A percentile compares a stretch with the other conserved stretches of the same genome.
Evolutionary conservation across 2,113 vertebrate species (phyloP).

Genomic region (Irena cyanogastra): DNA sequence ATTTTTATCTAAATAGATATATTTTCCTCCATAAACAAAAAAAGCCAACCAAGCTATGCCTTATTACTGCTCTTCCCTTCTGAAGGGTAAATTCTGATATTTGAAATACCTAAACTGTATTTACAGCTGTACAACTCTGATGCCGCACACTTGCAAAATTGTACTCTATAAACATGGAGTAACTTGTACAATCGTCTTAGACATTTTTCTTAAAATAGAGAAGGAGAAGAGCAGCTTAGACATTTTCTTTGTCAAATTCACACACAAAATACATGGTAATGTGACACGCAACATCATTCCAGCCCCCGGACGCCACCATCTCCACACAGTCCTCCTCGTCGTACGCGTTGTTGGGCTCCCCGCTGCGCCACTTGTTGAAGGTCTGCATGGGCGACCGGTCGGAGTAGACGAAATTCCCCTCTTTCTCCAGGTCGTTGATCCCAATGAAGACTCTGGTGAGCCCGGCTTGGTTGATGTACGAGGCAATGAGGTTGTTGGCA

Average conservation of each 20-base stretch:
- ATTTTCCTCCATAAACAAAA: neutral
- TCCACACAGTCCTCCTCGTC: conserved; percentile 95
- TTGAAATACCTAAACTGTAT: conserved; percentile 62
- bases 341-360: conserved; percentile 93
- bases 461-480: conserved; percentile 86
- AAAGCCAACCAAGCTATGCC: neutral
- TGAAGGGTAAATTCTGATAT: conserved; percentile 61
- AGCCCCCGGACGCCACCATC: conserved; percentile 90
- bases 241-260: conserved; percentile 91
- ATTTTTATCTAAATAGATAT: neutral
- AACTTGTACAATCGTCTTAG: neutral
- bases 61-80: conserved; percentile 33
- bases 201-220: neutral
- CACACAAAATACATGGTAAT: conserved; percentile 96
- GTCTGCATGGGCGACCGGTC: conserved; percentile 91
- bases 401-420: conserved; percentile 88
- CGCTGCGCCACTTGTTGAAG: conserved; percentile 92
- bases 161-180: neutral
- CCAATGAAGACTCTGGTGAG: conserved; percentile 92
- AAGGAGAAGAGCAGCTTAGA: conserved; percentile 65
- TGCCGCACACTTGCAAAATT: neutral
- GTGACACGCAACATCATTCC: conserved; percentile 95
- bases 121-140: conserved; percentile 62
- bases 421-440: conserved; percentile 88
- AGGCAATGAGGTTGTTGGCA: conserved; percentile 84